phyloP scores from a whole-genome alignment of 2,797 vertebrate genomes.

The Steatocranus sp. region DNA sequence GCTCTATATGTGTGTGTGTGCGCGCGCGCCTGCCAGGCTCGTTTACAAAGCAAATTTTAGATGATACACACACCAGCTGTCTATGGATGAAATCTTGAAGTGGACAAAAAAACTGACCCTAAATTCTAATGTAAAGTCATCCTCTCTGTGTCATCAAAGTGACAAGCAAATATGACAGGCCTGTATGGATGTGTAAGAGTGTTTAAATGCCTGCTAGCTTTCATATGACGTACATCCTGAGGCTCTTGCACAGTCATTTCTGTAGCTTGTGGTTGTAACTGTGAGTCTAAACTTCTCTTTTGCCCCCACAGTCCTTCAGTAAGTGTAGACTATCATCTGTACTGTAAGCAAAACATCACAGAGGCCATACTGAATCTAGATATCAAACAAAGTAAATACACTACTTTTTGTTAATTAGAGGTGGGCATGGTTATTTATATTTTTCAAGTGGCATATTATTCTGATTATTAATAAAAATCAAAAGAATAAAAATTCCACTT shows the following conservation, averaged over 20 bases:
- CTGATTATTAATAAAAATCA: neutral
- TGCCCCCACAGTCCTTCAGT: neutral
- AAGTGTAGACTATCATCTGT: neutral
- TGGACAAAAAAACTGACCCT: neutral
- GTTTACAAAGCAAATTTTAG: slow-evolving; percentile 17
- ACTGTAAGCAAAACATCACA: neutral
- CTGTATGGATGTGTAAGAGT: neutral
- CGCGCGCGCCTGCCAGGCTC: neutral
- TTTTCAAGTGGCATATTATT: neutral
- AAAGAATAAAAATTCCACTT: neutral
- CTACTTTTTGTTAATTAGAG: neutral
- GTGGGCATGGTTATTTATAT: neutral
- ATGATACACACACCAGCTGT: slow-evolving; percentile 25
- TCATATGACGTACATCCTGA: slow-evolving; percentile 58
- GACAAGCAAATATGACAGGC: neutral
- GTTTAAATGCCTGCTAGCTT: slow-evolving; percentile 17
- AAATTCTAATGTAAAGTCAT: neutral
- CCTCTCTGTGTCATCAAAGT: slow-evolving; percentile 1
- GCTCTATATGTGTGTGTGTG: slow-evolving; percentile 4
- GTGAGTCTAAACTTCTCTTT: neutral
- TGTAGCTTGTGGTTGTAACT: slow-evolving; percentile 32
- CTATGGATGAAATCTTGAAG: slow-evolving; percentile 2
- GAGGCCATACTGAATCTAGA: neutral
- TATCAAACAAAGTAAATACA: neutral
- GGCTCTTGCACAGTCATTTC: slow-evolving; percentile 31